Percentiles rank a stretch among this genome's conserved stretches.
These are phyloP conservation scores for Amiota minor DNA, from an alignment of 2,888 invertebrate genomes.

Conservation along the genomic window DNA sequence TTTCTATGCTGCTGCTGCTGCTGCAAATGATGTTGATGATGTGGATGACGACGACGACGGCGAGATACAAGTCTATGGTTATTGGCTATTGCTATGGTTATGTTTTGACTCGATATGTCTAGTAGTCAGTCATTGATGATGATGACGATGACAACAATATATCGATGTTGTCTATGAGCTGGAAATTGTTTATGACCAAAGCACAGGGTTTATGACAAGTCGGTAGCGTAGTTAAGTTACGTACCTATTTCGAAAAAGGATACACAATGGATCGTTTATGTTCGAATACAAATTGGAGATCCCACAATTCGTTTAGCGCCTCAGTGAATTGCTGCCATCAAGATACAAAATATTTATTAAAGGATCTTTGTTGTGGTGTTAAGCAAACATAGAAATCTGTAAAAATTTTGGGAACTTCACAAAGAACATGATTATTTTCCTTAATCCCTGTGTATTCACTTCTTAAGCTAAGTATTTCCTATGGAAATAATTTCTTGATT, in stretches of 20 bases:
- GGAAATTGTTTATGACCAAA: conserved; percentile 15
- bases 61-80: background rate
- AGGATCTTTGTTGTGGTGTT: background rate
- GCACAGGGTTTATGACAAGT: background rate
- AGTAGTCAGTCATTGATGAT: background rate
- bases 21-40: background rate
- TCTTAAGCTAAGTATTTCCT: too few species aligned
- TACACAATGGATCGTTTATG: background rate
- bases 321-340: background rate
- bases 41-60: background rate
- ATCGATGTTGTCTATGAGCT: conserved; percentile 10
- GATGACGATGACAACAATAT: background rate
- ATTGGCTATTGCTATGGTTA: background rate
- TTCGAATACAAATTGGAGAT: background rate
- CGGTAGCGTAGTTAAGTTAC: too few species aligned
- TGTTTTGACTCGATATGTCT: background rate
- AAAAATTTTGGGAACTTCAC: too few species aligned
- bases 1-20: background rate
- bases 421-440: too few species aligned
- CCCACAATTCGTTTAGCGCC: background rate
- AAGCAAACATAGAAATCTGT: background rate
- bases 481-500: too few species aligned
- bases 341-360: background rate
- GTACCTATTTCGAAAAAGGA: background rate
- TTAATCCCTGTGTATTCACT: too few species aligned